A percentile compares a stretch with the other conserved stretches of the same genome.
Conservation (phyloP, 30 jellyfish, hydroid and myxozoan species). For the Clytia hemisphaerica region DNA sequence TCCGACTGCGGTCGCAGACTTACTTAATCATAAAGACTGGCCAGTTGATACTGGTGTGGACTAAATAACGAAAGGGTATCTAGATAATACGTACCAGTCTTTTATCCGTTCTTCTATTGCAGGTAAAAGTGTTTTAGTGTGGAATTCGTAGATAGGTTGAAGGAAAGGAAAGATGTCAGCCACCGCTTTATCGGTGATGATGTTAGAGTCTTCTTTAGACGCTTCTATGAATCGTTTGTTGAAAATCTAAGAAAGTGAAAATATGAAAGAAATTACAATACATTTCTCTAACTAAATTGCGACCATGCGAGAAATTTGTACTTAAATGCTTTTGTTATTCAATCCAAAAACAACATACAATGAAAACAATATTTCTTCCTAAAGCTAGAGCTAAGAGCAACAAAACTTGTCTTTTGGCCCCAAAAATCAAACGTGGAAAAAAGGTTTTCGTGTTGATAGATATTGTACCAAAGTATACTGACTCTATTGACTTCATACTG, state of each 20-base stretch:
- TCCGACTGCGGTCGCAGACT: no score
- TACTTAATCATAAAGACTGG: no score
- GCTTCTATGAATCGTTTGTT: slow-evolving; percentile 64
- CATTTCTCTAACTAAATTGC: not conserved
- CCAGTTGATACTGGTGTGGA: no score
- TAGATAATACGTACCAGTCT: slow-evolving; percentile 53
- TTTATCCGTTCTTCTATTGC: slow-evolving; percentile 76
- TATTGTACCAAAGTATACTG: no score
- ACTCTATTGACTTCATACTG: no score
- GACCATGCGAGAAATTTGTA: not conserved
- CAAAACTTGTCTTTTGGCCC: no score
- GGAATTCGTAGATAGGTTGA: slow-evolving; percentile 78
- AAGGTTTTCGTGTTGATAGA: no score
- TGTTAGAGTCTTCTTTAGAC: slow-evolving; percentile 56
- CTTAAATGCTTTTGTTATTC: no score
- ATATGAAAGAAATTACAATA: not conserved
- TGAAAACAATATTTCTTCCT: not conserved
- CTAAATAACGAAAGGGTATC: no score
- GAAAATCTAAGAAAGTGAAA: slow-evolving; percentile 34
- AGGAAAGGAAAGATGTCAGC: slow-evolving; percentile 79
- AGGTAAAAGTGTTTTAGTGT: slow-evolving; percentile 74
- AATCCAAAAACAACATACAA: slow-evolving; percentile 2
- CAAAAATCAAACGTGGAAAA: no score
- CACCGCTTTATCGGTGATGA: slow-evolving; percentile 78
- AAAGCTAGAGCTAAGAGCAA: no score